These are phyloP conservation scores for Dendropsophus ebraccatus DNA, from an alignment of 2,113 vertebrate species.

Conservation along the genomic window DNA sequence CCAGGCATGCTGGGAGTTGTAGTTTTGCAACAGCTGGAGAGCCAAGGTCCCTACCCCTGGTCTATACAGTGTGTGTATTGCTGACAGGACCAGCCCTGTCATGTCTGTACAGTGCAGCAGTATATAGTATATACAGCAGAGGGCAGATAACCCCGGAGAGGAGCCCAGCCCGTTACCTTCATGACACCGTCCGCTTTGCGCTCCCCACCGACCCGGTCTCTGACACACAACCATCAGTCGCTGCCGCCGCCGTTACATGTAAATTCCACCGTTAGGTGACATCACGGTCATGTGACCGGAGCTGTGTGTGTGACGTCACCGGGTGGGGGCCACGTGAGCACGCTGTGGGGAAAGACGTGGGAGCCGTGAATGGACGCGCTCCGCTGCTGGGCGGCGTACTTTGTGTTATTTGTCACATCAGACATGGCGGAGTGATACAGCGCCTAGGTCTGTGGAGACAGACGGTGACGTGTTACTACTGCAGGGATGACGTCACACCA, in stretches of 20 bases:
- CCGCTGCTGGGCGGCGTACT: neutral
- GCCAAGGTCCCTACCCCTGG: too few relatives aligned
- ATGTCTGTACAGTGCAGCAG: too few relatives aligned
- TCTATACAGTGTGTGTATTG: too few relatives aligned
- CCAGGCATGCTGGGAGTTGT: too few relatives aligned
- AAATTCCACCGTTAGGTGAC: conserved; percentile 12
- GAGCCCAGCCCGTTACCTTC: conserved; percentile 52
- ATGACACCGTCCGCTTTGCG: conserved; percentile 36
- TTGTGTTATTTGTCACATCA: neutral
- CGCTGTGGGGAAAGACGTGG: neutral
- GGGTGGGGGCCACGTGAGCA: neutral
- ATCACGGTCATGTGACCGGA: conserved; percentile 19
- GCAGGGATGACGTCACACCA: neutral
- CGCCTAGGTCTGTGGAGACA: too few relatives aligned
- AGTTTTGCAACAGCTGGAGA: too few relatives aligned
- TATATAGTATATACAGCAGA: too few relatives aligned
- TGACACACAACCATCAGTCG: conserved; percentile 49
- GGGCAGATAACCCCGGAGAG: too few relatives aligned
- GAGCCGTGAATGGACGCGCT: neutral
- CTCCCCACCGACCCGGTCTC: conserved; percentile 38
- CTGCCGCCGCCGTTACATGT: conserved; percentile 12
- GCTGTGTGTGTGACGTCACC: neutral
- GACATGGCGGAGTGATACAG: too few relatives aligned
- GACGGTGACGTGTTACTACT: too few relatives aligned
- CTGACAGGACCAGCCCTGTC: too few relatives aligned